A percentile compares a stretch with the other conserved stretches of the same genome.
Evolutionary conservation across 2,888 invertebrate genomes (phyloP).

Genomic region (Helleia helle): DNA sequence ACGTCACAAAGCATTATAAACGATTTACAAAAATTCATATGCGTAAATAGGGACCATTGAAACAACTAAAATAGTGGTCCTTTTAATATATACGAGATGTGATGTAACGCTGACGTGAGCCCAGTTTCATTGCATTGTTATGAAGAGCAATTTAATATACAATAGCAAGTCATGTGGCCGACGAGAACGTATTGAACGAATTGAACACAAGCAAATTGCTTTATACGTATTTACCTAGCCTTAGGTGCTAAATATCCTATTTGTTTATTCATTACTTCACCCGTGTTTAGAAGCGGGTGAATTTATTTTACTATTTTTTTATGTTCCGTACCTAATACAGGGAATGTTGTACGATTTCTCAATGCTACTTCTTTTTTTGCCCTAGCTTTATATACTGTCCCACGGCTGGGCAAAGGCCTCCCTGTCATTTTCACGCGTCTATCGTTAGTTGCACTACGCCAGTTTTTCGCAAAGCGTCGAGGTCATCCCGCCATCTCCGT

Average conservation of each 20-base stretch:
- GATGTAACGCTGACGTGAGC: slow-evolving; percentile 17
- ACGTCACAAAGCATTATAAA: no score
- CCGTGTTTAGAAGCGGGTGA: no score
- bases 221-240: slow-evolving; percentile 3
- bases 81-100: slow-evolving; percentile 1
- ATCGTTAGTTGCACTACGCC: no score
- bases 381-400: no score
- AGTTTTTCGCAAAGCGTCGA: no score
- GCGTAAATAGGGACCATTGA: not conserved
- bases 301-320: not conserved
- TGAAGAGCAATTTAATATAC: slow-evolving; percentile 26
- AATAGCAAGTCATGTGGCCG: slow-evolving; percentile 25
- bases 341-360: no score
- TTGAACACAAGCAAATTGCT: slow-evolving; percentile 19
- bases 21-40: no score
- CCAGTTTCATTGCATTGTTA: slow-evolving; percentile 23
- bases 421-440: no score
- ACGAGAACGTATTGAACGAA: slow-evolving; percentile 19
- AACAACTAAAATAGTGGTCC: not conserved
- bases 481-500: no score
- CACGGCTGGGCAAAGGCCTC: no score
- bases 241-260: not conserved
- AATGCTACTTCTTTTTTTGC: no score
- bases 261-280: not conserved
- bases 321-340: no score